Percentiles rank a stretch among this genome's conserved stretches.
These are phyloP conservation scores for Albula goreensis DNA, from an alignment of 2,113 vertebrate genomes.

Conservation along the genomic window DNA sequence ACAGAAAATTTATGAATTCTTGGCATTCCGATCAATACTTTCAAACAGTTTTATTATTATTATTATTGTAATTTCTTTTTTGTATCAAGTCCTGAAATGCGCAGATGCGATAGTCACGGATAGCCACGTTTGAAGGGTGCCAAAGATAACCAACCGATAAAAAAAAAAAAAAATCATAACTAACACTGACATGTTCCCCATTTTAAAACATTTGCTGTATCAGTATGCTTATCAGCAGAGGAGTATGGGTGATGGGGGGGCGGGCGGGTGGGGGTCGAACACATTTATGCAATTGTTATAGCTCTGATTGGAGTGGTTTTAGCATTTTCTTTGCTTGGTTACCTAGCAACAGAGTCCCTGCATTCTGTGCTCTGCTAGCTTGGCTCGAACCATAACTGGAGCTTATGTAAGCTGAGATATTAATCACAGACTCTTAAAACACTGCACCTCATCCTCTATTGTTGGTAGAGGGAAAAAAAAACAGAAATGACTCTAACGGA, in stretches of 20 bases:
- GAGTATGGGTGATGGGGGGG: conserved; percentile 38
- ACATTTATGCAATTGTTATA: conserved; percentile 72
- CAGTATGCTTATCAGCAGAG: conserved; percentile 54
- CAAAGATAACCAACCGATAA: neutral
- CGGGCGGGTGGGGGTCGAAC: conserved; percentile 45
- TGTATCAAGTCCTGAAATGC: neutral
- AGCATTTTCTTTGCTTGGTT: conserved; percentile 70
- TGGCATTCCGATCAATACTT: neutral
- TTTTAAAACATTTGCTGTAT: conserved; percentile 46
- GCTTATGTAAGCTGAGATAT: conserved; percentile 44
- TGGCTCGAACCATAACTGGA: conserved; percentile 56
- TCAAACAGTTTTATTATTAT: neutral
- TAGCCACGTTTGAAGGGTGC: neutral
- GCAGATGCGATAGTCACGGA: neutral
- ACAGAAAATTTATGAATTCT: neutral
- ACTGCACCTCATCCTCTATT: neutral
- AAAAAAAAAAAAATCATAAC: no score
- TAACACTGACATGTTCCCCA: neutral
- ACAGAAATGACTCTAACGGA: neutral
- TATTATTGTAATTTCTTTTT: neutral
- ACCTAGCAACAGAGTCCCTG: conserved; percentile 72
- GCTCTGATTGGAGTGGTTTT: conserved; percentile 68
- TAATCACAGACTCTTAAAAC: conserved; percentile 13
- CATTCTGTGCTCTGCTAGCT: conserved; percentile 62
- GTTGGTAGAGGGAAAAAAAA: neutral